Evolutionary conservation across 2,113 vertebrate species (phyloP).

Genomic region (Lagopus leucura): DNA sequence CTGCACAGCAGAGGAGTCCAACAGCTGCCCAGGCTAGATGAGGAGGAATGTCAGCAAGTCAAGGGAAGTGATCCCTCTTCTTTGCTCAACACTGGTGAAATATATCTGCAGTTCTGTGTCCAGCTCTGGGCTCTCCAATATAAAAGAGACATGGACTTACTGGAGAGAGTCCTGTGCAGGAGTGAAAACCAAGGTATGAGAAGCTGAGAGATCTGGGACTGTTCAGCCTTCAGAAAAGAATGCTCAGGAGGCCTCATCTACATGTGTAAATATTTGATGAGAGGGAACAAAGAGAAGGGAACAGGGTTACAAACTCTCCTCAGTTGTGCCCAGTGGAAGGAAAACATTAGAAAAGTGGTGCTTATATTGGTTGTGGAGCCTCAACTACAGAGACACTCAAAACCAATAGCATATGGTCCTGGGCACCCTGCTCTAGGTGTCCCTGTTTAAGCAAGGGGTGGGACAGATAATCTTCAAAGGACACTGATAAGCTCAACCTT

Average conservation of each 20-base stretch:
- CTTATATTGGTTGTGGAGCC: neutral
- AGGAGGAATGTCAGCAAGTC: no score
- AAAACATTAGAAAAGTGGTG: neutral
- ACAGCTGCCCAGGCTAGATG: no score
- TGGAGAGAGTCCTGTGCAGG: no score
- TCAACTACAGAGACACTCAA: neutral
- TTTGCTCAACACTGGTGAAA: no score
- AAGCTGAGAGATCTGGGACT: neutral
- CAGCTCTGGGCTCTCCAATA: no score
- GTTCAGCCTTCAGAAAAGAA: neutral
- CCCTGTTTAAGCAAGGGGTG: neutral
- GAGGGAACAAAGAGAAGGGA: neutral
- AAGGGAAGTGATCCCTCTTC: no score
- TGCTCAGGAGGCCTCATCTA: rapidly evolving
- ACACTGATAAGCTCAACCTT: neutral
- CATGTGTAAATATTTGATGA: neutral
- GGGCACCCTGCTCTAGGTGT: neutral
- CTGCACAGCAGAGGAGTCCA: no score
- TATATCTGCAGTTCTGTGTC: no score
- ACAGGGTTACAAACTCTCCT: neutral
- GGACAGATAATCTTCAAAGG: neutral
- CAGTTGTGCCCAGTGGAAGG: neutral
- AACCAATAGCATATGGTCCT: neutral
- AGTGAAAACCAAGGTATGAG: neutral
- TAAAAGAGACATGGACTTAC: no score